phyloP scores from a whole-genome alignment of 2,113 vertebrate genomes.

The Crotalus tigris region DNA sequence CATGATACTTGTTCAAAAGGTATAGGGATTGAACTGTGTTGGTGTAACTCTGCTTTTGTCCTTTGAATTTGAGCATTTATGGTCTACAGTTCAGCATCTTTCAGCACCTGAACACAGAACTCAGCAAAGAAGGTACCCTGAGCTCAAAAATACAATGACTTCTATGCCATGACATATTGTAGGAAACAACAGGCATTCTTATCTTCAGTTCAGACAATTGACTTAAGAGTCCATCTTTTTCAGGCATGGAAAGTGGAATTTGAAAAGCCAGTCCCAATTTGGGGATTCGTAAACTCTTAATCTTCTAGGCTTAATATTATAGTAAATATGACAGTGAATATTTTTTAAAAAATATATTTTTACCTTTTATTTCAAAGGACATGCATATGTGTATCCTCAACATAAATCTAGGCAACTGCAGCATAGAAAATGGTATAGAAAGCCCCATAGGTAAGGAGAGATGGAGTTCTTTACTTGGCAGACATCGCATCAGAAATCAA shows the following conservation, averaged over 20 bases:
- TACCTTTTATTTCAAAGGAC: not conserved
- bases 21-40: not conserved
- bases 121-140: not conserved
- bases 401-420: not conserved
- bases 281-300: not conserved
- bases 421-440: not conserved
- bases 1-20: not conserved
- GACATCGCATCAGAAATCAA: not conserved
- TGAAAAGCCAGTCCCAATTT: not conserved
- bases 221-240: not conserved
- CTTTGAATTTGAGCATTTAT: not conserved
- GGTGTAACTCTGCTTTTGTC: not conserved
- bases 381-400: not conserved
- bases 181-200: not conserved
- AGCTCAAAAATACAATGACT: not conserved
- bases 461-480: not conserved
- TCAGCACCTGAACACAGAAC: not conserved
- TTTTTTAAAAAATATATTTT: not conserved
- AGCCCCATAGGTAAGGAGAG: not conserved
- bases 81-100: not conserved
- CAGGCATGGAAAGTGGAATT: not conserved
- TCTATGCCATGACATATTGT: not conserved
- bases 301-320: not conserved
- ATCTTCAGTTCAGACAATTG: not conserved
- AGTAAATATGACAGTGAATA: not conserved